phyloP scores from a whole-genome alignment of 2,113 vertebrate species.

The Pogona vitticeps region DNA sequence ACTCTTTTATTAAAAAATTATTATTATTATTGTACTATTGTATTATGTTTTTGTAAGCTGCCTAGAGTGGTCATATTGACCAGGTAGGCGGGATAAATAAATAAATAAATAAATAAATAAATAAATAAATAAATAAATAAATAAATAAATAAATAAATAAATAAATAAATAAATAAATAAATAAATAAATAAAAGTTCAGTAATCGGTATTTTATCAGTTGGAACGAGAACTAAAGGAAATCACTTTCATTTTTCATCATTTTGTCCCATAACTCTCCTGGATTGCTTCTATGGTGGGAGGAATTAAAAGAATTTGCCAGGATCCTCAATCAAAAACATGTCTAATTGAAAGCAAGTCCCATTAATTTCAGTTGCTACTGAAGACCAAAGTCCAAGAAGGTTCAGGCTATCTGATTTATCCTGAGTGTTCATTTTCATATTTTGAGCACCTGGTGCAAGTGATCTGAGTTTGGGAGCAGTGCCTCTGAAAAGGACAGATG shows the following conservation, averaged over 20 bases:
- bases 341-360: not conserved
- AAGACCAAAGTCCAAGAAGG: not conserved
- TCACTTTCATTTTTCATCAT: conserved; percentile 45
- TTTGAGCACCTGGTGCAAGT: too few relatives aligned
- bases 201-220: conserved; percentile 18
- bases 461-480: not conserved
- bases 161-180: too few relatives aligned
- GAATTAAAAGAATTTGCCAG: conserved; percentile 15
- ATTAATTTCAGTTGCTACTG: not conserved
- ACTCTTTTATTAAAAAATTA: too few relatives aligned
- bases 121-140: too few relatives aligned
- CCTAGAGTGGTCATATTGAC: too few relatives aligned
- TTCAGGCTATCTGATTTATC: not conserved
- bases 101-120: too few relatives aligned
- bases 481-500: too few relatives aligned
- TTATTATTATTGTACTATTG: too few relatives aligned
- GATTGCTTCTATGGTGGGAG: conserved; percentile 35
- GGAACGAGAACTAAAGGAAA: conserved; percentile 52
- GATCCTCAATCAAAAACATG: not conserved
- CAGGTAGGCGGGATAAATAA: too few relatives aligned
- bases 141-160: too few relatives aligned
- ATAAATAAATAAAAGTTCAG: too few relatives aligned
- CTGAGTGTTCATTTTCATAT: not conserved
- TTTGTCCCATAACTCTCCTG: conserved; percentile 15
- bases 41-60: too few relatives aligned